Evolutionary conservation across 2,888 invertebrate genomes (phyloP), one percentile per base, ranked within the genome.

Genomic region (Melinaea menophilus): DNA sequence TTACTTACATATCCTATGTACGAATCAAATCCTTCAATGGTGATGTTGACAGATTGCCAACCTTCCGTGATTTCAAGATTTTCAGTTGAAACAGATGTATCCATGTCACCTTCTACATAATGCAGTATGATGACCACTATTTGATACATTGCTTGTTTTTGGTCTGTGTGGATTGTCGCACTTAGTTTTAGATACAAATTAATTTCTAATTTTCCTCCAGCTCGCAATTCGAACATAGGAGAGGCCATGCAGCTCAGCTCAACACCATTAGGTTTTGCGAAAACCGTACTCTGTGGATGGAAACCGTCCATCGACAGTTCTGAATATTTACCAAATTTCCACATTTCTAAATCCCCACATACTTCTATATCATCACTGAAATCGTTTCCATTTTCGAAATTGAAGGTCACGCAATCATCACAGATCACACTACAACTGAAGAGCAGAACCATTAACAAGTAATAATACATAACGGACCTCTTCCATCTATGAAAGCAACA

Each of bases 1-100:
- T 55, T 61, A 81, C 82, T 82, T 73, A 82, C 82, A 66, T 77
- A 79, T 62, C 76, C 79, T 33, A 71, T 51, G 62, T 66, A 76
- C 1, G 64, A 64, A 34, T 66, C 68, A 3, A 59, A 56, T 12
- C 70, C 74, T 3, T 59, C 55, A n/a, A 80, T 45, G 12, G 5
- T 47, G 12, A 76, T 31, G 13, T 68, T 66, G 4, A 79, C 22
- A 0, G 65, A 69, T 7, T 72, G 66, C 80, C 82, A 79, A 4
- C 79, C 80, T 5, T 48, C 45, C 13, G 45, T 12, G 0, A 70
- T 57, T 2, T 59, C 54, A n/a, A 72, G 56, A 0, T 55, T 46
- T 5, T 48, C 46, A 0, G 33, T 69, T 3, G 71, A 75, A 2
- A 75, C 71, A 2, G 63, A 66, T 0, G 64, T 62, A 47, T 75